These are phyloP conservation scores for Lithobates sylvaticus DNA, from an alignment of 2,797 vertebrate genomes.

Conservation along the genomic window DNA sequence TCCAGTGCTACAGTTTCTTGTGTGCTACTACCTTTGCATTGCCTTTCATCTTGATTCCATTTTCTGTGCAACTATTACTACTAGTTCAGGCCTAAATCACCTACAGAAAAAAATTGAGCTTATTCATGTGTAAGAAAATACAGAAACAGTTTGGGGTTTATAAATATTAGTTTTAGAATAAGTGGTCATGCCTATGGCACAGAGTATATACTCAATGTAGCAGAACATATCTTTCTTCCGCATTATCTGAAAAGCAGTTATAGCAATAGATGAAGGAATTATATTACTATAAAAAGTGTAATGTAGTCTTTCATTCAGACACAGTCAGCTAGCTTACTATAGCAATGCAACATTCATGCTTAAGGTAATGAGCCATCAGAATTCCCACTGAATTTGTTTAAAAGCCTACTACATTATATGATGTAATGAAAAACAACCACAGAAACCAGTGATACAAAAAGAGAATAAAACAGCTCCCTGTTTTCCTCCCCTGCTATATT, in stretches of 20 bases:
- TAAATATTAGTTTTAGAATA: conserved; percentile 50
- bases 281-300: conserved; percentile 29
- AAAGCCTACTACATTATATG: conserved; percentile 14
- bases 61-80: neutral
- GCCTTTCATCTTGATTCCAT: neutral
- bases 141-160: neutral
- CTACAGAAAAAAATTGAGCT: neutral
- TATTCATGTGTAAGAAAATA: conserved; percentile 19
- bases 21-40: neutral
- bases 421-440: conserved; percentile 20
- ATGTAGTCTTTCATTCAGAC: conserved; percentile 25
- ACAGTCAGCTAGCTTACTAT: conserved; percentile 39
- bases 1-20: too few species aligned
- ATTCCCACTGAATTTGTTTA: conserved; percentile 22
- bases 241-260: conserved; percentile 15
- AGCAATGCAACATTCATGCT: conserved; percentile 32
- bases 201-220: conserved; percentile 16
- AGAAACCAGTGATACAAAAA: conserved; percentile 6
- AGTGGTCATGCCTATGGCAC: conserved; percentile 3
- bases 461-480: neutral
- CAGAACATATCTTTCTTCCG: conserved; percentile 35
- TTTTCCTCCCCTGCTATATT: neutral
- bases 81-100: neutral
- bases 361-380: conserved; percentile 42
- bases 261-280: conserved; percentile 26